Conservation (phyloP, 2,797 vertebrate genomes). For the Rhadinocentrus ornatus region DNA sequence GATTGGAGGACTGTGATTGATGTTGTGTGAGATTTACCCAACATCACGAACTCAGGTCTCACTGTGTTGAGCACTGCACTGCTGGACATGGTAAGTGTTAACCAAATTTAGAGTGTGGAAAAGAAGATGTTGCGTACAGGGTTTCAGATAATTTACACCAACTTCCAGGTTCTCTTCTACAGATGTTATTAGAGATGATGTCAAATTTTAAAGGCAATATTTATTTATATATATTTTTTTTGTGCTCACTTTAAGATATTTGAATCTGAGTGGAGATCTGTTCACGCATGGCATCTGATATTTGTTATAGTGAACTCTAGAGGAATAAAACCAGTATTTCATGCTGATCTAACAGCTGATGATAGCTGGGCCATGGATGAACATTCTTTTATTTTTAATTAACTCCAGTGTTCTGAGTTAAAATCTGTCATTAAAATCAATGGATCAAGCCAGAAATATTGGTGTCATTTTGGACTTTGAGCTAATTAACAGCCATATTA, state of each 20-base stretch:
- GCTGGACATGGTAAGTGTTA: conserved; percentile 3
- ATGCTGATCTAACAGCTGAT: neutral
- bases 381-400: too few species aligned
- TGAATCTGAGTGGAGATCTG: neutral
- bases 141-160: neutral
- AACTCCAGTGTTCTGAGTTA: too few species aligned
- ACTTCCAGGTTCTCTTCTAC: conserved; percentile 8
- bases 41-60: conserved; percentile 23
- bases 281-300: neutral
- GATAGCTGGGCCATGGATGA: neutral
- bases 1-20: conserved; percentile 71
- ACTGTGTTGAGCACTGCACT: conserved; percentile 3
- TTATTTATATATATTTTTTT: neutral
- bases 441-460: too few species aligned
- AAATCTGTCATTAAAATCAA: too few species aligned
- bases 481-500: too few species aligned
- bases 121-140: neutral
- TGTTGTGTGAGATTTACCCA: conserved; percentile 59
- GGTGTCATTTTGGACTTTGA: too few species aligned
- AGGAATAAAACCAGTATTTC: neutral
- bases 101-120: neutral
- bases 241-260: neutral
- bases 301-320: neutral
- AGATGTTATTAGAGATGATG: conserved; percentile 22
- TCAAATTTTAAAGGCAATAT: neutral